These are phyloP conservation scores for Phoxinus phoxinus DNA, from an alignment of 2,113 vertebrate species.

Conservation along the genomic window DNA sequence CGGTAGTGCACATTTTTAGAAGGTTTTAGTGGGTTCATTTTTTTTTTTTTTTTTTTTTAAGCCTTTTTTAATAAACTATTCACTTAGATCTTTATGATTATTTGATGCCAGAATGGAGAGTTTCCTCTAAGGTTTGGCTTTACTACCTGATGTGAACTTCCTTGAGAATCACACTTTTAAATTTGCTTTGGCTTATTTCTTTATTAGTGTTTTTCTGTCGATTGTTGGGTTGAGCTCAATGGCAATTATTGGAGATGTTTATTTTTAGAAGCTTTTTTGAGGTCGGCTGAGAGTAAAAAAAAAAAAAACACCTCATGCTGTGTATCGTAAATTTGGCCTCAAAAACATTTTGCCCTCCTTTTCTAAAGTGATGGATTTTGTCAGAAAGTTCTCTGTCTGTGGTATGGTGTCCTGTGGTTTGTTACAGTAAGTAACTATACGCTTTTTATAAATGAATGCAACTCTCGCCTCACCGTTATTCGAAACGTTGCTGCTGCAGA, in stretches of 20 bases:
- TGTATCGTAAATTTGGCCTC: not conserved
- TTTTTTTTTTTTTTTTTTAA: not conserved
- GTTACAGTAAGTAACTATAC: not conserved
- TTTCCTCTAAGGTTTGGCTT: conserved; percentile 30
- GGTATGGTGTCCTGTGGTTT: not conserved
- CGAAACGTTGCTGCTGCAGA: conserved; percentile 3
- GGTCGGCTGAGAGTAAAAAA: not conserved
- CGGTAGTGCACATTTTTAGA: not conserved
- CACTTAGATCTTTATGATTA: not conserved
- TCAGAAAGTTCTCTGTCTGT: not conserved
- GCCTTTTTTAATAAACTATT: not conserved
- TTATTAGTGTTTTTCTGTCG: conserved; percentile 36
- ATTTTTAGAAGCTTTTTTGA: not conserved
- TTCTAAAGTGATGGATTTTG: not conserved
- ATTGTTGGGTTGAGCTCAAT: conserved; percentile 34
- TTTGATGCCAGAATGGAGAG: not conserved
- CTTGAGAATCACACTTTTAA: conserved; percentile 16
- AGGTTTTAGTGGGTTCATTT: not conserved
- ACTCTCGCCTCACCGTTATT: not conserved
- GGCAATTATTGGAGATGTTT: not conserved
- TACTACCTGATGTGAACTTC: conserved; percentile 50
- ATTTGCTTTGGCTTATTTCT: conserved; percentile 6
- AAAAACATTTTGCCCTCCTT: not conserved
- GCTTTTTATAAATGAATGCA: conserved; percentile 6
- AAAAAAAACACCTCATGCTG: too few species aligned